Conservation (phyloP, 1,140 invertebrate genomes). For the Drepana arcuata region DNA sequence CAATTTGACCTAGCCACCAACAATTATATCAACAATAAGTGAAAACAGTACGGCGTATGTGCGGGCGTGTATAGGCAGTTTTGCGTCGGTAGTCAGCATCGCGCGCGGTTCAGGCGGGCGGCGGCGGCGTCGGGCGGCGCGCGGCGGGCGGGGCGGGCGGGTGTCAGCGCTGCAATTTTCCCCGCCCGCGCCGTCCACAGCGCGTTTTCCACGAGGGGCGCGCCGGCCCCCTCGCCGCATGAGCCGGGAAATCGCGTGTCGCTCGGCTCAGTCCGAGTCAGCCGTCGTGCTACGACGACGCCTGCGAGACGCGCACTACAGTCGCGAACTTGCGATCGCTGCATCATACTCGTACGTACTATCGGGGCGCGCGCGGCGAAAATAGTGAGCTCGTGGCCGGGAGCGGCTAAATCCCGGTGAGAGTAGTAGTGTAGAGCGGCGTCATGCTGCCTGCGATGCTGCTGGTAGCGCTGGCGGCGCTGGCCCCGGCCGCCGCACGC, state of each 20-base stretch:
- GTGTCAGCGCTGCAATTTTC: constrained; percentile 46
- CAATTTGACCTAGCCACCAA: no score
- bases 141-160: constrained; percentile 43
- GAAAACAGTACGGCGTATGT: no score
- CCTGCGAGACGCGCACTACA: constrained; percentile 32
- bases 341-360: constrained; percentile 22
- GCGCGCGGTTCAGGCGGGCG: no score
- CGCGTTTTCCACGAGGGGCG: constrained; percentile 56
- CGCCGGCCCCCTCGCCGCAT: constrained; percentile 44
- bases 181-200: constrained; percentile 42
- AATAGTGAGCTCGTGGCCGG: constrained; percentile 62
- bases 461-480: constrained; percentile 40
- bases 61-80: no score
- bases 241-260: constrained; percentile 56
- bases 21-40: no score
- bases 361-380: constrained; percentile 40
- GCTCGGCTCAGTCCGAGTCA: constrained; percentile 54
- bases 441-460: constrained; percentile 45
- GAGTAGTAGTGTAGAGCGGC: constrained; percentile 32
- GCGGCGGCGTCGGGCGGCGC: constrained; percentile 14
- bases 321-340: constrained; percentile 36
- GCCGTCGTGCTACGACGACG: constrained; percentile 51
- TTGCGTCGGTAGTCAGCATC: no score
- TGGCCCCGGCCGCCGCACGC: constrained; percentile 37
- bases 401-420: constrained; percentile 25